Conservation (phyloP, 2,797 vertebrate species). For the Peromyscus attwateri region DNA sequence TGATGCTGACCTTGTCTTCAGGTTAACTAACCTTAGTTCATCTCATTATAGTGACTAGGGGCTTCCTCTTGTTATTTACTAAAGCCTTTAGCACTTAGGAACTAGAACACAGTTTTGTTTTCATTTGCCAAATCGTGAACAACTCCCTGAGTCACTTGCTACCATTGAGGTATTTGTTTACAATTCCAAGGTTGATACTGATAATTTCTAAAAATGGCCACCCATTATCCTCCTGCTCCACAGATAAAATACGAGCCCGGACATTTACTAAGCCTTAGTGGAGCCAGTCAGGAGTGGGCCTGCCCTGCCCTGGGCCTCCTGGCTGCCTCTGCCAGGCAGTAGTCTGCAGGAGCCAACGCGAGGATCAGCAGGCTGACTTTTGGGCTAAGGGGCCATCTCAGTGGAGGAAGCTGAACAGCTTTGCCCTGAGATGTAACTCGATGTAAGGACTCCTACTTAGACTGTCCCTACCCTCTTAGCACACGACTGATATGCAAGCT, state of each 20-base stretch:
- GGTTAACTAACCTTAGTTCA: neutral
- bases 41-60: neutral
- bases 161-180: neutral
- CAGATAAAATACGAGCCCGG: neutral
- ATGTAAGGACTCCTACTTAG: neutral
- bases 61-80: neutral
- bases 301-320: neutral
- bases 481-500: neutral
- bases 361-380: neutral
- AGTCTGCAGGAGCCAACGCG: neutral
- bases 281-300: neutral
- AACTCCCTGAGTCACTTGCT: neutral
- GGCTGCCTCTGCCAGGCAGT: neutral
- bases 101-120: neutral
- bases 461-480: conserved; percentile 6
- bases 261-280: neutral
- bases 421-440: neutral
- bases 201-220: neutral
- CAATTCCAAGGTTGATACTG: neutral
- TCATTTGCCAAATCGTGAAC: neutral
- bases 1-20: neutral
- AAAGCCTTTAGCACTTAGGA: neutral
- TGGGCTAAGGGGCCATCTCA: neutral
- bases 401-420: neutral
- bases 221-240: neutral